phyloP scores from a whole-genome alignment of 2,888 invertebrate species.

The Argyresthia albistria region DNA sequence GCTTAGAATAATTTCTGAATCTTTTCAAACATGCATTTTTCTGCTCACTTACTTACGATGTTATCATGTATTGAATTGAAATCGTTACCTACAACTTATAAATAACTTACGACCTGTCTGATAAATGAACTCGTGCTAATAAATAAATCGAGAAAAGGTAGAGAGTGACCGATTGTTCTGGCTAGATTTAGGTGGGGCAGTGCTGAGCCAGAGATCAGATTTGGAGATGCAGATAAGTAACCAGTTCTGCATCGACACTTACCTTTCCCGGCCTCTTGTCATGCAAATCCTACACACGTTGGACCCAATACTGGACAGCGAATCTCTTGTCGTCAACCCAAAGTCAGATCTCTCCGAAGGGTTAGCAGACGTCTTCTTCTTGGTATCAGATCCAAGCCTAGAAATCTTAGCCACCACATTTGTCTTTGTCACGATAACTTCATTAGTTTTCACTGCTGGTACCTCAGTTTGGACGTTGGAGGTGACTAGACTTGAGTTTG shows the following conservation, averaged over 20 bases:
- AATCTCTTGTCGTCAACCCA: slow-evolving; percentile 41
- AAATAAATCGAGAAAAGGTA: no score
- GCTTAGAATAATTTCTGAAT: no score
- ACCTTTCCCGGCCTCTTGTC: slow-evolving; percentile 39
- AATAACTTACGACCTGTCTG: no score
- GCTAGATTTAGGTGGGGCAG: no score
- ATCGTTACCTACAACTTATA: no score
- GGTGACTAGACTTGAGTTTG: neutral
- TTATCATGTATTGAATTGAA: no score
- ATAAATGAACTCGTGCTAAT: no score
- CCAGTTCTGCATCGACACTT: neutral
- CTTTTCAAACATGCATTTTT: no score
- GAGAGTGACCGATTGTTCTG: no score
- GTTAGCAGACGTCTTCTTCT: slow-evolving; percentile 43
- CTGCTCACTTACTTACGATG: no score
- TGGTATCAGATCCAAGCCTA: slow-evolving; percentile 23
- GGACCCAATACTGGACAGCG: slow-evolving; percentile 68
- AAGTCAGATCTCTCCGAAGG: slow-evolving; percentile 46
- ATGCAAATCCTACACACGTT: slow-evolving; percentile 27
- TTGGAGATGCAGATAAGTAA: no score
- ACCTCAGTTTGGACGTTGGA: slow-evolving; percentile 21
- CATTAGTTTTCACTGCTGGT: slow-evolving; percentile 21
- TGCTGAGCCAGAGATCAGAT: no score
- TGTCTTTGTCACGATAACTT: slow-evolving; percentile 32
- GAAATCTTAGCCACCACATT: slow-evolving; percentile 29